phyloP scores from a whole-genome alignment of 2,888 invertebrate species.

The Oithona nana region DNA sequence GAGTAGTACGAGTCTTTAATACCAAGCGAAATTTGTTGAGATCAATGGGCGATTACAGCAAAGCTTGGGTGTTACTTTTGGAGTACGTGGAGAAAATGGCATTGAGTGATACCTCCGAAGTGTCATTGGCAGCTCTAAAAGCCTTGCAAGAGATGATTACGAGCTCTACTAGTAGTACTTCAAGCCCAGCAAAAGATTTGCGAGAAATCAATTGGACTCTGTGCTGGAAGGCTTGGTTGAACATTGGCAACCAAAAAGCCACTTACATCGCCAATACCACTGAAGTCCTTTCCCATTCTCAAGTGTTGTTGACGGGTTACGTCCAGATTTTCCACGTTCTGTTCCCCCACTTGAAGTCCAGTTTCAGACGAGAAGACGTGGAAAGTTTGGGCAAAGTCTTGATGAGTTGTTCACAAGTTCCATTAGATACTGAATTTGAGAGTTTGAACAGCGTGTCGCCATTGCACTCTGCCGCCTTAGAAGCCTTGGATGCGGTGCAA shows the following conservation, averaged over 20 bases:
- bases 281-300: not conserved
- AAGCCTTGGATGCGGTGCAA: slow-evolving; percentile 68
- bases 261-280: not conserved
- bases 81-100: slow-evolving; percentile 88
- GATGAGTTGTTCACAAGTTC: slow-evolving; percentile 55
- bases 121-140: slow-evolving; percentile 82
- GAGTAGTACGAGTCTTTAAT: slow-evolving; percentile 82
- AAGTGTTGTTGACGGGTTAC: slow-evolving; percentile 66
- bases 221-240: slow-evolving; percentile 10
- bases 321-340: slow-evolving; percentile 89
- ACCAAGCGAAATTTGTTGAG: slow-evolving; percentile 66
- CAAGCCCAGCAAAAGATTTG: not conserved
- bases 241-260: slow-evolving; percentile 2
- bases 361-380: slow-evolving; percentile 23
- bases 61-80: slow-evolving; percentile 79
- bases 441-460: slow-evolving; percentile 31
- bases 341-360: slow-evolving; percentile 64
- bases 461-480: slow-evolving; percentile 61
- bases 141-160: slow-evolving; percentile 82
- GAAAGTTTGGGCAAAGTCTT: slow-evolving; percentile 46
- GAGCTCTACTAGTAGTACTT: not conserved
- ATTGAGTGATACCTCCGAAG: slow-evolving; percentile 76
- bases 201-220: slow-evolving; percentile 6
- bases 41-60: slow-evolving; percentile 68
- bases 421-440: slow-evolving; percentile 51